Evolutionary conservation across 2,888 invertebrate genomes (phyloP), one percentile per base, ranked within the genome.

Genomic region (Acanthosoma haemorrhoidale): DNA sequence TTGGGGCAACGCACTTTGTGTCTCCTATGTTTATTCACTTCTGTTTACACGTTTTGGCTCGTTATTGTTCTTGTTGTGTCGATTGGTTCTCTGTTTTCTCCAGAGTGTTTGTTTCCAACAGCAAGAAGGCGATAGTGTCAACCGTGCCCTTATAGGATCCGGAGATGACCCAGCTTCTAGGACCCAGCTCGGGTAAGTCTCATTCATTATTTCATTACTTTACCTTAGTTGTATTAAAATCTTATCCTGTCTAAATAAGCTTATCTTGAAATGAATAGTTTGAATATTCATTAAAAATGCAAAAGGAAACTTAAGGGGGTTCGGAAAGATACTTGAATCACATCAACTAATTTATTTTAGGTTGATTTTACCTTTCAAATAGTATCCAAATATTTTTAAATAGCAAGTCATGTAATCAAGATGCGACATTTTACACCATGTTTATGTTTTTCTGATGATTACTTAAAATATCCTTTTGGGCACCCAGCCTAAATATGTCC

Each of bases 91-190:
- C 41, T 71, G 69, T 73, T 72, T 74, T 74, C 74, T 73, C 73
- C 75, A 75, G 75, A 75, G 74, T 75, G 73, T 79, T 77, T 79
- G 78, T 77, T 79, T 79, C 77, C 78, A 78, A 77, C 80, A 80
- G 75, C 88, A 89, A 80, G 89, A 89, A 79, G 88, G 88, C 78
- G 82, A 85, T 76, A 88, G 88, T 75, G 83, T 85, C 76, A 87
- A 87, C 77, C 84, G 86, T 75, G 83, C 84, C 31, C 79, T 85
- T 34, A 84, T 84, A 72, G 82, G 81, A 68, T 84, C 32, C 13
- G 72, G 70, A 32, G 71, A 73, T 8, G 58, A 68, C 16, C 71
- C 57, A 15, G 72, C 69, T 32, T 61, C 71, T n/a, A 66, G 72
- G 38, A 73, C 72, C 11, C 72, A 73, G 60, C 67, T 82, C 43